Conservation (phyloP, 2,797 vertebrate species). For the Clamator glandarius region DNA sequence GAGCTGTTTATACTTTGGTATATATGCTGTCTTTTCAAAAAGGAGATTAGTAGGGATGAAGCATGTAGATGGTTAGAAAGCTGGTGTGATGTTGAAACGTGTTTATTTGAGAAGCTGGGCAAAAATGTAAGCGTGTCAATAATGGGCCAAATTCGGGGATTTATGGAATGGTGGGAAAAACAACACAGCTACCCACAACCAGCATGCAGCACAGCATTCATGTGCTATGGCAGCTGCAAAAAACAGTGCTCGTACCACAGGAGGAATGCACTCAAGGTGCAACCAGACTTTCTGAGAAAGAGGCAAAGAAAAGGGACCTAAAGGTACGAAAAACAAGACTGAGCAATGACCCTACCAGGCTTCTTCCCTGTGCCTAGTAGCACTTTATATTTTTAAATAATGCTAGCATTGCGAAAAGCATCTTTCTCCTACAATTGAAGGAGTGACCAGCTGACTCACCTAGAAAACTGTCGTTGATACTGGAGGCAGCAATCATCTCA, state of each 20-base stretch:
- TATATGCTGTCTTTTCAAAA: not conserved
- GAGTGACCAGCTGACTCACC: not conserved
- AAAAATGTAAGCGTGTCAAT: not conserved
- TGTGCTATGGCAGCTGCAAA: no score
- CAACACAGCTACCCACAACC: not conserved
- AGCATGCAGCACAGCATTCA: no score
- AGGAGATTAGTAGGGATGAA: not conserved
- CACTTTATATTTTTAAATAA: not conserved
- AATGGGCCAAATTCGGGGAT: not conserved
- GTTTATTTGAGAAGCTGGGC: not conserved
- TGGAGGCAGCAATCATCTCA: not conserved
- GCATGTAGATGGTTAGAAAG: not conserved
- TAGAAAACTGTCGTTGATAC: not conserved
- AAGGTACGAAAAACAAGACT: no score
- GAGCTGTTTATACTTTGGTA: not conserved
- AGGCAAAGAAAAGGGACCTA: no score
- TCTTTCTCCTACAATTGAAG: not conserved
- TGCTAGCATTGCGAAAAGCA: not conserved
- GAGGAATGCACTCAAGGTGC: no score
- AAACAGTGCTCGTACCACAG: no score
- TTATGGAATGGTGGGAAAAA: not conserved
- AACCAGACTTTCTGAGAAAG: no score
- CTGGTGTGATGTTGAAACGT: not conserved
- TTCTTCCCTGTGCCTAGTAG: not conserved
- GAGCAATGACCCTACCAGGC: not conserved